Base-by-base conservation (phyloP, 1,140 invertebrate species). In the Ephestia elutella region DNA sequence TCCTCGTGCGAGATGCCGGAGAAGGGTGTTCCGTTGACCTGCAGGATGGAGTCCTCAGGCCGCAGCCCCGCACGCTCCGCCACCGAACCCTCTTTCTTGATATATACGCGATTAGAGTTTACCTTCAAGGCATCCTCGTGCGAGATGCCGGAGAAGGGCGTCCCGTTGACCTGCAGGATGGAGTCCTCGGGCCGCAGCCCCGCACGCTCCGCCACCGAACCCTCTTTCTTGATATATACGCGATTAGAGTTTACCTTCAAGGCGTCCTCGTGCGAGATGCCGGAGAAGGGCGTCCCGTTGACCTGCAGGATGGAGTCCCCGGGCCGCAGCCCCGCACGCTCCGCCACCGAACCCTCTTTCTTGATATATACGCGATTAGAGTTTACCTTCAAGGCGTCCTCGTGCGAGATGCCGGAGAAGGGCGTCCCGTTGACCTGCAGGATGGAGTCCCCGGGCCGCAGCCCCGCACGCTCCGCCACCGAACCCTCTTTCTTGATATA, bases 271-370 rank as follows among this genome's bases (percentile, higher is more conserved):
- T n/a, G n/a, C n/a, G n/a, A n/a, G n/a, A n/a, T 95, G 63, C 92
- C 94, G 30, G 93, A 96, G 86, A 96, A 96, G 60, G 95, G 95
- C 56, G 94, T 96, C 53, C 95, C 95, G 85, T 96, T 96, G 62
- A 96, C 95, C 89, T 96, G 94, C 66, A 96, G 90, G 76, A 97
- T 96, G 74, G 95, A 95, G 90, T 97, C 95, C 62, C 95, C 95
- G 62, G 95, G 94, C 72, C 94, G 91, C 56, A 97, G 89, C 66
- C 95, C 95, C 66, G 94, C 94, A 62, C 94, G 90, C 81, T 96
- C 95, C 55, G 95, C 95, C 59, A 96, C 93, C 70, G 95, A 96
- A 57, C 94, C 94, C 77, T 96, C 95, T 80, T 96, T 67, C 95
- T 89, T 67, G 95, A 96, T 84, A 87, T 96, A 96, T 70, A 96